A percentile compares a stretch with the other conserved stretches of the same genome.
These are phyloP conservation scores for Paralichthys olivaceus DNA, from an alignment of 2,113 vertebrate genomes.

Conservation along the genomic window DNA sequence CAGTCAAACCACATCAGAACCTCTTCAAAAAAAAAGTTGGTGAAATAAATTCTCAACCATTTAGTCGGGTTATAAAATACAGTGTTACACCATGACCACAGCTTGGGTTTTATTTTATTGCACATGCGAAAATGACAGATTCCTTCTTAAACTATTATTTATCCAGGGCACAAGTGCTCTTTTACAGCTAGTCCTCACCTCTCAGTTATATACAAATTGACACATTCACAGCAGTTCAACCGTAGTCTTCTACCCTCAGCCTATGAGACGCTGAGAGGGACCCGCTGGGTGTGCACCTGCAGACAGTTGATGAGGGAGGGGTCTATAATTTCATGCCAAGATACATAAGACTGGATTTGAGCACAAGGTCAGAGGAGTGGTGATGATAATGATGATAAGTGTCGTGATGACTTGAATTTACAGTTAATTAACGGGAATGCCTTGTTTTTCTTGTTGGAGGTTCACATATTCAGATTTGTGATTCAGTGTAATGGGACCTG, in stretches of 20 bases:
- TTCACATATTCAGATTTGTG: slow-evolving; percentile 4
- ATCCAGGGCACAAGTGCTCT: slow-evolving; percentile 26
- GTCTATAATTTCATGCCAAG: neutral
- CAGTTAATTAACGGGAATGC: no score
- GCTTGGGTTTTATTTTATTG: slow-evolving; percentile 17
- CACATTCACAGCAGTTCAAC: slow-evolving; percentile 21
- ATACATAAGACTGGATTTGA: neutral
- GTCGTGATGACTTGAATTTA: neutral
- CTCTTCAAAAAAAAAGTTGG: slow-evolving; percentile 8
- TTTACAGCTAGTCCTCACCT: slow-evolving; percentile 20
- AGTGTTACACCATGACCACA: neutral
- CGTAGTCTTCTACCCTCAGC: slow-evolving; percentile 10
- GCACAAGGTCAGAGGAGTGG: neutral
- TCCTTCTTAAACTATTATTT: slow-evolving; percentile 28
- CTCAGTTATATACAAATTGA: slow-evolving; percentile 13
- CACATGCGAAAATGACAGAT: slow-evolving; percentile 4
- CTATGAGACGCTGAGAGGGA: slow-evolving; percentile 7
- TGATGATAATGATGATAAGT: neutral
- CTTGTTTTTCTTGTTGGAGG: neutral
- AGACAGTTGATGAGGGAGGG: slow-evolving; percentile 23
- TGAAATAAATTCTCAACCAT: slow-evolving; percentile 8
- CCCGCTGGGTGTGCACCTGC: slow-evolving; percentile 17
- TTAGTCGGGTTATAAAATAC: slow-evolving; percentile 12
- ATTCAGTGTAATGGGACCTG: neutral
- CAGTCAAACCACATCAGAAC: slow-evolving; percentile 58